These are phyloP conservation scores for Drosophila phalerata DNA, from an alignment of 2,888 invertebrate species.

Conservation along the genomic window DNA sequence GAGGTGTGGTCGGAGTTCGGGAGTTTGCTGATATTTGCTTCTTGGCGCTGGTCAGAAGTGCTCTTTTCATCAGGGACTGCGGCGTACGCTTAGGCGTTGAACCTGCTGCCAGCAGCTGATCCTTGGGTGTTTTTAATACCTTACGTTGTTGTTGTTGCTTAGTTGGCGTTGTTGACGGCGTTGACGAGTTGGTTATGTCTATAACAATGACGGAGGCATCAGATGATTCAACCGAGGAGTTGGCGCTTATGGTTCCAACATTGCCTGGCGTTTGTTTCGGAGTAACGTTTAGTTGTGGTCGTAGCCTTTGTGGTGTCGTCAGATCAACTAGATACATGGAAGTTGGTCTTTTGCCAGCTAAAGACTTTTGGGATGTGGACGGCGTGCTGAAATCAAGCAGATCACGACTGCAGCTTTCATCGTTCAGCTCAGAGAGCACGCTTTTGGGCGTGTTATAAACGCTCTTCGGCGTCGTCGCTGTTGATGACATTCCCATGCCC, in stretches of 20 bases:
- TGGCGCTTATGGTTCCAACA: constrained; percentile 65
- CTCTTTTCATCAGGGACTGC: constrained; percentile 82
- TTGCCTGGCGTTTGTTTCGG: constrained; percentile 46
- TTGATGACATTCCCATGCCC: constrained; percentile 12
- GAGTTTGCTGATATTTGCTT: constrained; percentile 63
- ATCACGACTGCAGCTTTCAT: constrained; percentile 70
- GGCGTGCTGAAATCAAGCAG: constrained; percentile 74
- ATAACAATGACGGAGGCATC: constrained; percentile 69
- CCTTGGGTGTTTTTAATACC: constrained; percentile 46
- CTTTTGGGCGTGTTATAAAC: constrained; percentile 77
- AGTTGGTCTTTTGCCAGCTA: constrained; percentile 44
- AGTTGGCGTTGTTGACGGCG: constrained; percentile 31
- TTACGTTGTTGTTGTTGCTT: constrained; percentile 4
- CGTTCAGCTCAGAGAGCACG: constrained; percentile 65
- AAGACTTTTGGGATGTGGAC: constrained; percentile 66
- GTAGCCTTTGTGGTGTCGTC: constrained; percentile 79
- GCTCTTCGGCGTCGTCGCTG: constrained; percentile 60
- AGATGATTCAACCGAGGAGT: constrained; percentile 66
- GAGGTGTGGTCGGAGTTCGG: constrained; percentile 27
- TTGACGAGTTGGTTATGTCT: constrained; percentile 62
- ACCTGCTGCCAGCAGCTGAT: constrained; percentile 30
- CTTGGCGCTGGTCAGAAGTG: constrained; percentile 81
- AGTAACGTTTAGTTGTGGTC: constrained; percentile 24
- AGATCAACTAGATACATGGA: constrained; percentile 84
- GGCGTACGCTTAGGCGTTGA: constrained; percentile 76